Evolutionary conservation across 2,888 invertebrate genomes (phyloP).

Genomic region (Luffia ferchaultella): DNA sequence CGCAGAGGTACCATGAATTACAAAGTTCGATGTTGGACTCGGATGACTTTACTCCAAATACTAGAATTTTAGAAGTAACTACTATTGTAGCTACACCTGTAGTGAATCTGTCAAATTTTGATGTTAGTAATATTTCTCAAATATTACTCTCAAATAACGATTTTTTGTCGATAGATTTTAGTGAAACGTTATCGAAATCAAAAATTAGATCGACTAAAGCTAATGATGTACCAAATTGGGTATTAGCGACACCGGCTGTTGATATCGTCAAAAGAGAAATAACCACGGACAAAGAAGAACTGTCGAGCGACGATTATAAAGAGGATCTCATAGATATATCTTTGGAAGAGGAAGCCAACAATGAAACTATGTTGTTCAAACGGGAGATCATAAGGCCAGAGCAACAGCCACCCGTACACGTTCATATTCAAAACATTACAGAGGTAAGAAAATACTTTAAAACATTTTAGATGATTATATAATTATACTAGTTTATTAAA

Average conservation of each 20-base stretch:
- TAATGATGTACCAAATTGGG: slow-evolving; percentile 41
- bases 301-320: slow-evolving; percentile 22
- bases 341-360: slow-evolving; percentile 37
- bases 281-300: slow-evolving; percentile 23
- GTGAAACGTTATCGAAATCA: slow-evolving; percentile 1
- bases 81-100: neutral
- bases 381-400: slow-evolving; percentile 56
- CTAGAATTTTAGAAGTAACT: neutral
- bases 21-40: slow-evolving; percentile 29
- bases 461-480: neutral
- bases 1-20: slow-evolving; percentile 36
- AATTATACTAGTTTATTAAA: no score
- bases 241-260: slow-evolving; percentile 43
- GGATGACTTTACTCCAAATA: slow-evolving; percentile 18
- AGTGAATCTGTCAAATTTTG: neutral
- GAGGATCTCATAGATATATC: slow-evolving; percentile 49
- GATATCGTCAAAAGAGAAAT: slow-evolving; percentile 41
- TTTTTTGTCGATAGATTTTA: neutral
- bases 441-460: slow-evolving; percentile 31
- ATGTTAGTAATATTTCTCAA: neutral
- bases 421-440: slow-evolving; percentile 73
- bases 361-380: slow-evolving; percentile 45
- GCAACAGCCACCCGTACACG: slow-evolving; percentile 67
- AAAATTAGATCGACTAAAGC: slow-evolving; percentile 35
- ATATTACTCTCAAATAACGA: neutral